phyloP scores from a whole-genome alignment of 1,140 invertebrate species.

The Cheumatopsyche charites region DNA sequence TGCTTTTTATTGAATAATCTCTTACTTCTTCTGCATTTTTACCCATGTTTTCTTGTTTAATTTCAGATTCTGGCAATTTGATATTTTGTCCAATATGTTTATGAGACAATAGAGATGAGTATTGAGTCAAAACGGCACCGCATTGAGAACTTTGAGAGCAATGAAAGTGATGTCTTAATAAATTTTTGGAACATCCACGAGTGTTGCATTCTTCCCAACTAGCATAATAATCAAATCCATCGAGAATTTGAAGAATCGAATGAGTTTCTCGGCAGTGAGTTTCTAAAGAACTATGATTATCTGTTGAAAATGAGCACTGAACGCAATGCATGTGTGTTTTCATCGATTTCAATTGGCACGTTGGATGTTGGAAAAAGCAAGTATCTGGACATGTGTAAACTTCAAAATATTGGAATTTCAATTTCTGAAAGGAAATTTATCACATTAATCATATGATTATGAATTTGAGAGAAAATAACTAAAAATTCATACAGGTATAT shows the following conservation, averaged over 20 bases:
- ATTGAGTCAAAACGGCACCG: slow-evolving; percentile 58
- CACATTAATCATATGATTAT: slow-evolving; percentile 23
- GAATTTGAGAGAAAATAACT: not conserved
- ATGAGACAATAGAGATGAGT: slow-evolving; percentile 58
- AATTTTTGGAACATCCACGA: slow-evolving; percentile 58
- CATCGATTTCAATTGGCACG: slow-evolving; percentile 54
- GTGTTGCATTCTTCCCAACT: slow-evolving; percentile 58
- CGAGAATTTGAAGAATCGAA: slow-evolving; percentile 53
- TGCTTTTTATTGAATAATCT: slow-evolving; percentile 60
- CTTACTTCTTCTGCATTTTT: slow-evolving; percentile 58
- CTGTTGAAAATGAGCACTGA: slow-evolving; percentile 56
- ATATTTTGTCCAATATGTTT: slow-evolving; percentile 51
- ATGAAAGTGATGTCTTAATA: slow-evolving; percentile 58
- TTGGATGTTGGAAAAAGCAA: slow-evolving; percentile 55
- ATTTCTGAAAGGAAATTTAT: slow-evolving; percentile 54
- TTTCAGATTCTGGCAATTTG: slow-evolving; percentile 41
- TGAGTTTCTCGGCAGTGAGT: slow-evolving; percentile 59
- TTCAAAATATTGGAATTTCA: slow-evolving; percentile 61
- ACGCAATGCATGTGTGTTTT: slow-evolving; percentile 58
- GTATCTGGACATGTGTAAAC: slow-evolving; percentile 57
- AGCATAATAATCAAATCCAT: slow-evolving; percentile 59
- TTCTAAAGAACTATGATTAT: slow-evolving; percentile 57
- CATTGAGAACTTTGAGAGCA: slow-evolving; percentile 59
- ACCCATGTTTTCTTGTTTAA: slow-evolving; percentile 54
- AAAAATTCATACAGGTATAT: slow-evolving; percentile 54